A percentile compares a stretch with the other conserved stretches of the same genome.
Evolutionary conservation across 2,113 vertebrate species (phyloP).

Genomic region (Alosa alosa): DNA sequence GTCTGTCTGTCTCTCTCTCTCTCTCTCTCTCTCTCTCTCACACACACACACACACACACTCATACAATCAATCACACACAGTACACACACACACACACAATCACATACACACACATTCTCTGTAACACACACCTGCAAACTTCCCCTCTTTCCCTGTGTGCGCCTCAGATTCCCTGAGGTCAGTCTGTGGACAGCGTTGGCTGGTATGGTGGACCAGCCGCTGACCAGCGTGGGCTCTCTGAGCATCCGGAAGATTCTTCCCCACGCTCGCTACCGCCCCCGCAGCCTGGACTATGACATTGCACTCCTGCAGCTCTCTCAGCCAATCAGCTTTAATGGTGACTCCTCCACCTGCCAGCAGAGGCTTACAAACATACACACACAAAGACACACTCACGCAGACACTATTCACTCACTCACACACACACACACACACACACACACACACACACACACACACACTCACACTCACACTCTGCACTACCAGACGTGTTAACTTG

Average conservation of each 20-base stretch:
- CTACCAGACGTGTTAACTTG: too few relatives aligned
- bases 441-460: too few relatives aligned
- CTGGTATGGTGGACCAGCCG: constrained; percentile 49
- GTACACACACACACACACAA: neutral
- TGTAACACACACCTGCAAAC: neutral
- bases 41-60: constrained; percentile 3
- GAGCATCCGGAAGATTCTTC: constrained; percentile 51
- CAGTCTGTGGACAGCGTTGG: constrained; percentile 44
- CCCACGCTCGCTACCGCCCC: constrained; percentile 42
- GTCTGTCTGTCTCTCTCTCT: too few relatives aligned
- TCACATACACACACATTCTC: neutral
- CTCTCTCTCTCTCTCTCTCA: too few relatives aligned
- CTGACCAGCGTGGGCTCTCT: constrained; percentile 38
- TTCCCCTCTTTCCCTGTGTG: neutral
- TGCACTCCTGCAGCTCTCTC: constrained; percentile 47
- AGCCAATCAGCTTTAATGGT: constrained; percentile 50
- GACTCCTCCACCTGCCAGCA: neutral
- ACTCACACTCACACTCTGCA: too few relatives aligned
- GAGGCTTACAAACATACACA: neutral
- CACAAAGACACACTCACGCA: too few relatives aligned
- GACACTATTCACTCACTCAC: too few relatives aligned
- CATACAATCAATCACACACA: neutral
- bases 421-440: too few relatives aligned
- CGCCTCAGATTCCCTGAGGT: constrained; percentile 43
- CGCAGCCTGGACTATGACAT: constrained; percentile 45